Conservation (phyloP, 1,140 invertebrate species). For the Linepithema humile region DNA sequence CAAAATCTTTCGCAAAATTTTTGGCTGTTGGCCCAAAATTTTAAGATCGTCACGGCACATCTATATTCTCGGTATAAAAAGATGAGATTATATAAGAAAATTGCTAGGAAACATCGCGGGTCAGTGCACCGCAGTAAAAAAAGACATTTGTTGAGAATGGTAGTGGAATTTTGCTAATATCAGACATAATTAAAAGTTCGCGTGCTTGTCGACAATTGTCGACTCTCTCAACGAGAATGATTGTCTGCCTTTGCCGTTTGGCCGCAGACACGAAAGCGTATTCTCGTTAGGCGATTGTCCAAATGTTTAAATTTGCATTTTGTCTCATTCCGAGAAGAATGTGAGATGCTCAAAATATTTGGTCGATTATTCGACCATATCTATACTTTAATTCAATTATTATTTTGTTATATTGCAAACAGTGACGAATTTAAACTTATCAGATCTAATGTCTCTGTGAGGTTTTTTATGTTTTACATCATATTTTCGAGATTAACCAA, state of each 20-base stretch:
- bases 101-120: background rate
- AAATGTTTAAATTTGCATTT: constrained; percentile 41
- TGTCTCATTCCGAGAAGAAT: background rate
- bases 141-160: background rate
- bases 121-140: background rate
- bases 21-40: background rate
- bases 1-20: background rate
- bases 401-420: background rate
- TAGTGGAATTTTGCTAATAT: background rate
- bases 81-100: constrained; percentile 14
- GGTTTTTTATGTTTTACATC: too few species aligned
- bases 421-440: background rate
- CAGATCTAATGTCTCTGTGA: background rate
- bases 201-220: background rate
- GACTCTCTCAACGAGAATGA: background rate
- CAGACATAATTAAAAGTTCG: constrained; percentile 17
- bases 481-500: background rate
- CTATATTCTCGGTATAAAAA: background rate
- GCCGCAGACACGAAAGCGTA: background rate
- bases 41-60: background rate
- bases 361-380: background rate
- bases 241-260: background rate
- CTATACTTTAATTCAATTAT: too few species aligned
- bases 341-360: background rate
- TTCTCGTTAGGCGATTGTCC: constrained; percentile 22